Percentiles rank a stretch among this genome's conserved stretches.
Evolutionary conservation across 2,888 invertebrate species (phyloP).

Genomic region (Thera obeliscata): DNA sequence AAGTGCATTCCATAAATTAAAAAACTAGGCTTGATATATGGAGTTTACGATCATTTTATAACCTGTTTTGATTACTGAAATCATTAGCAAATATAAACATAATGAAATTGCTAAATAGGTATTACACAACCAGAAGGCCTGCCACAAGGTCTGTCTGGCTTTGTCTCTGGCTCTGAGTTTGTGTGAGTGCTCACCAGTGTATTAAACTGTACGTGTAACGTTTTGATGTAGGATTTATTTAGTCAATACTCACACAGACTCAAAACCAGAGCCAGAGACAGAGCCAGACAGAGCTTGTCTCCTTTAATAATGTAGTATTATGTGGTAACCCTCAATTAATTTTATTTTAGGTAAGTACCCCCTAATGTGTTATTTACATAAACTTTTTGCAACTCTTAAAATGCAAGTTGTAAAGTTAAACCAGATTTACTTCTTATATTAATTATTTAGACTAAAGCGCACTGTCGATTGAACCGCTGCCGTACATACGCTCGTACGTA

Average conservation of each 20-base stretch:
- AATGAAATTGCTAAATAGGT: slow-evolving; percentile 29
- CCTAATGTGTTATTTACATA: slow-evolving; percentile 37
- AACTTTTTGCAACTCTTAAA: slow-evolving; percentile 33
- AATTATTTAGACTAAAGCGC: slow-evolving; percentile 27
- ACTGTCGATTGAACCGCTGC: slow-evolving; percentile 7
- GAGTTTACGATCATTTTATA: slow-evolving; percentile 17
- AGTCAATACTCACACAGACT: too few species aligned
- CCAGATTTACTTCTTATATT: slow-evolving; percentile 37
- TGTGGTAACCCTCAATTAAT: slow-evolving; percentile 39
- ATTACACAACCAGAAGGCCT: slow-evolving; percentile 14
- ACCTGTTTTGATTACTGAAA: slow-evolving; percentile 14
- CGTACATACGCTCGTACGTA: not conserved
- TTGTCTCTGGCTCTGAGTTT: too few species aligned
- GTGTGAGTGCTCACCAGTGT: too few species aligned
- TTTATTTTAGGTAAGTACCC: slow-evolving; percentile 30
- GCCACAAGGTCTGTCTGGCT: too few species aligned
- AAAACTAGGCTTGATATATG: not conserved
- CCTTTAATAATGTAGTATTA: slow-evolving; percentile 29
- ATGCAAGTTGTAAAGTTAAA: slow-evolving; percentile 27
- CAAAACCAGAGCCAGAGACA: too few species aligned
- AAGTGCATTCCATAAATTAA: not conserved
- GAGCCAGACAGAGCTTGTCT: not conserved
- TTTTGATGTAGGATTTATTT: too few species aligned
- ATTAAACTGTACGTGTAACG: too few species aligned
- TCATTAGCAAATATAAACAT: slow-evolving; percentile 19